Base-by-base conservation (phyloP, 2,113 vertebrate species). In the Dasyornis broadbenti region DNA sequence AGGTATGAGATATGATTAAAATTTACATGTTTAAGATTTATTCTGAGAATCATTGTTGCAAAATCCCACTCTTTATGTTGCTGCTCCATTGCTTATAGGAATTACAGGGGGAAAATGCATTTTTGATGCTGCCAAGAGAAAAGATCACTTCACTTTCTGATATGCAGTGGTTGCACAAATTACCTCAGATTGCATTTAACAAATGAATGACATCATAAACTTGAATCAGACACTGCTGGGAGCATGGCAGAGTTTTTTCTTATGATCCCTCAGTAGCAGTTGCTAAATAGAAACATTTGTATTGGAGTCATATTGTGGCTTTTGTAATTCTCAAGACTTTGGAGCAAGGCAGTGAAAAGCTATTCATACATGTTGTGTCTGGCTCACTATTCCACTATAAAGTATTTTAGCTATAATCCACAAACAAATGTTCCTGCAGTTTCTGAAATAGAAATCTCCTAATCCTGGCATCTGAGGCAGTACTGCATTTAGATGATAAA, bases 211-310 rank as follows among this genome's bases (percentile, higher is more conserved):
- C 63, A 77, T 47, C 75, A 85, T 47, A 65, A 90, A 72, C 27
- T 73, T 70, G 54, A 93, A 90, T 66, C 52, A 91, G 68, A 75
- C 50, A 63, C 40, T 0, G 2, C 47, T 2, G 10, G 64, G 30
- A 94, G 47, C 0, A 2, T 20, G 57, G 42, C 10, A 59, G 23
- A 59, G 24, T 22, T 85, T 94, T 86, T 82, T 54, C 64, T 75
- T 94, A 12, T 15, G 54, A 59, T 70, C 28, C 11, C 22, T 88
- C 84, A 60, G 33, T 21, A 73, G 24, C 31, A 47, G 50, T 22
- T 77, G 47, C 31, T 91, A 86, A 88, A 95, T 33, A 64, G 59
- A 77, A 90, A 80, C 66, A 73, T 93, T 95, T 82, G 45, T 83
- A 63, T 81, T 95, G 56, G 47, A 88, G 50, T 89, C 64, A 85